Conservation (phyloP, 2,113 vertebrate species). For the Rattus rattus region DNA sequence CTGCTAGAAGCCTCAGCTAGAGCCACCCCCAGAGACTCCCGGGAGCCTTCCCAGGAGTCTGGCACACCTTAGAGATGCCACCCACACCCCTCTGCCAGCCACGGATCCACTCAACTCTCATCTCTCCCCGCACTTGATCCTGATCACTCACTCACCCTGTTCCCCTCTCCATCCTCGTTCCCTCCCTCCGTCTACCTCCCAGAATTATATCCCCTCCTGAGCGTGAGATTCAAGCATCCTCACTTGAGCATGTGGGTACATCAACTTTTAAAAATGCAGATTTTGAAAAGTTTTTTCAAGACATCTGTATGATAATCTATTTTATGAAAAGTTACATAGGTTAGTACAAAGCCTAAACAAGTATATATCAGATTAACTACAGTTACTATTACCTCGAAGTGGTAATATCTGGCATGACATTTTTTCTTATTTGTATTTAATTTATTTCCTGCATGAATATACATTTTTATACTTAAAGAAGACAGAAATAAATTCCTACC, state of each 20-base stretch:
- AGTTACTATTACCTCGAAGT: background rate
- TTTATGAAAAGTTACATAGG: slow-evolving; percentile 28
- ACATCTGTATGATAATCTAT: background rate
- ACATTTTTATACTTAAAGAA: background rate
- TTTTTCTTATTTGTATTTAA: slow-evolving; percentile 11
- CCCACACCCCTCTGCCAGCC: no score
- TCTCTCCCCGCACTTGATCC: no score
- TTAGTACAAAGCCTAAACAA: slow-evolving; percentile 1
- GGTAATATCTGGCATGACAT: background rate
- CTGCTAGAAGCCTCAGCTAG: no score
- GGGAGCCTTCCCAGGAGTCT: no score
- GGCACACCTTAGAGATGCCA: no score
- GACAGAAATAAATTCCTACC: background rate
- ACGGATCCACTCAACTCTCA: no score
- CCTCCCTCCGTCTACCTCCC: no score
- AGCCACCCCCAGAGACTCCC: no score
- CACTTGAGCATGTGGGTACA: background rate
- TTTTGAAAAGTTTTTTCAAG: slow-evolving; percentile 25
- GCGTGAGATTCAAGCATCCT: no score
- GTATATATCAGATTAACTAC: background rate
- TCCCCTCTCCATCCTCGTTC: no score
- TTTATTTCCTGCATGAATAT: slow-evolving; percentile 29
- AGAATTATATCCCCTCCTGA: no score
- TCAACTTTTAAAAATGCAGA: slow-evolving; percentile 38
- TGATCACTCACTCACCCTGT: no score